A percentile compares a stretch with the other conserved stretches of the same genome.
phyloP scores from a whole-genome alignment of 2,797 vertebrate species.

The Dryobates pubescens region DNA sequence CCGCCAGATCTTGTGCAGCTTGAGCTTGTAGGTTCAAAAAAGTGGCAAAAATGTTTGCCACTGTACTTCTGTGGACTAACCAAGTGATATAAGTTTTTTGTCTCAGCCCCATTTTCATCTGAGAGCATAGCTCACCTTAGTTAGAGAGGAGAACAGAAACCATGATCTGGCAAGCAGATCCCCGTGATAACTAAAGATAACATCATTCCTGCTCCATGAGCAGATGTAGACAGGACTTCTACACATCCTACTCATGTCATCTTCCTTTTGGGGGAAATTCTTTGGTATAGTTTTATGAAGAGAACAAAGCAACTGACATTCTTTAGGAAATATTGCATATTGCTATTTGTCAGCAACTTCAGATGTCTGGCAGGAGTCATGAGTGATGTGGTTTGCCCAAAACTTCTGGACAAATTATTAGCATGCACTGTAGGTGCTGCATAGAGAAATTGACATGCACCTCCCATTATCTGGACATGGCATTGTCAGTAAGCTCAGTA shows the following conservation, averaged over 20 bases:
- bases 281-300: neutral
- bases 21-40: neutral
- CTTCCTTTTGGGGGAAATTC: neutral
- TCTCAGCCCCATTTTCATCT: neutral
- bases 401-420: neutral
- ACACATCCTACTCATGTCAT: rapidly evolving
- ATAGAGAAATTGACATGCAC: neutral
- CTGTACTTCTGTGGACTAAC: neutral
- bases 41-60: neutral
- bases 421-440: neutral
- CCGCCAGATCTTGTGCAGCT: neutral
- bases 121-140: neutral
- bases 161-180: neutral
- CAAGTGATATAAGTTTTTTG: neutral
- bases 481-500: neutral
- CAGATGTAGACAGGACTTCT: neutral
- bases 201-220: neutral
- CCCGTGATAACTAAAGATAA: neutral
- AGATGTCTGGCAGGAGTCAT: neutral
- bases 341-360: neutral
- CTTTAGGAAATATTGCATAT: neutral
- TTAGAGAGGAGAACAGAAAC: neutral
- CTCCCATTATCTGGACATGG: neutral
- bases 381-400: neutral
- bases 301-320: neutral